Base-by-base conservation (phyloP, 2,888 invertebrate species). In the Drosophila formosana region DNA sequence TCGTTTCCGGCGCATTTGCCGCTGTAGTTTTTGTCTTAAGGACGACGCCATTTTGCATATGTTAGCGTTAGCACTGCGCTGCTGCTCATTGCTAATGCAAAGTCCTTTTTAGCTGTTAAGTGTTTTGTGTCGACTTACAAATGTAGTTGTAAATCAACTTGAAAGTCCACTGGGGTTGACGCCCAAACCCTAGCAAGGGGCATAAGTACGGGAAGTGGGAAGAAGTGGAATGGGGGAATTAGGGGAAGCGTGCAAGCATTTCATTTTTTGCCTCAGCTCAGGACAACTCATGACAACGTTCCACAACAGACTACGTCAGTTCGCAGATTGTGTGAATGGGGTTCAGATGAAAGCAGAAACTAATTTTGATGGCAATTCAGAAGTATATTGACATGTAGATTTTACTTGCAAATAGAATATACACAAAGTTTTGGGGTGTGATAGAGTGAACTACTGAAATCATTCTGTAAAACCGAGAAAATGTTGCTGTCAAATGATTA, bases 31-130 rank as follows among this genome's bases (percentile, higher is more conserved):
- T 57, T 43, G 62, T 53, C 66, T 77, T 77, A 53, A 77, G 80
- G 71, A 18, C 50, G 41, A 13, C 49, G 60, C 49, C 55, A 64
- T 72, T 72, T 78, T 77, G 86, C 82, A 88, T 72, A 77, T 72
- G 70, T 61, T 71, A 43, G 32, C 49, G 66, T 30, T 49, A 39
- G 49, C 49, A 28, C 8, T 28, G 49, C 47, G 39, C 8, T 26
- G 39, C 46, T 34, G 63, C 82, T 88, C 83, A 88, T 83, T 88
- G 82, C 66, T 61, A 66, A 83, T 83, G 83, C 83, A 85, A 83
- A 88, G 80, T 80, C 83, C 80, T 68, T 85, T 79, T 82, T 75
- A 88, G 88, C 88, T 78, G 80, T 85, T 83, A 88, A 83, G 83
- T 83, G 86, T 82, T 83, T 82, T 85, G 80, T 72, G 69, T 85